Evolutionary conservation across 53 echinoderm and acorn worm genomes (phyloP).

Genomic region (Arbacia lixula): DNA sequence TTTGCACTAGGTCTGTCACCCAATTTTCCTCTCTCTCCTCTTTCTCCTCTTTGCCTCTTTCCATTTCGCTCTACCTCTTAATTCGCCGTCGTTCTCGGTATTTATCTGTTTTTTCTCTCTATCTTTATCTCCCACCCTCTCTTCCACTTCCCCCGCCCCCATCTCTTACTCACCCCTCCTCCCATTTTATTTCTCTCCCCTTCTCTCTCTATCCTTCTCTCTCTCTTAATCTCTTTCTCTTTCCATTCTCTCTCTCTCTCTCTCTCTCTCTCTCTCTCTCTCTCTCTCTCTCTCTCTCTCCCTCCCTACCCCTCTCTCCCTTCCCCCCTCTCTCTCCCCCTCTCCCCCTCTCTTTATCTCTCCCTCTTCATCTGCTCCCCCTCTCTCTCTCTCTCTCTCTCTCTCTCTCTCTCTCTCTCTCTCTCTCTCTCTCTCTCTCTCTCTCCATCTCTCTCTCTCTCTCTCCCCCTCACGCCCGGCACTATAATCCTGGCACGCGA

Average conservation of each 20-base stretch:
- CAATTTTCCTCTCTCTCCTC: too few species aligned
- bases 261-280: neutral
- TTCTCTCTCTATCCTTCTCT: too few species aligned
- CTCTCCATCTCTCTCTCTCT: neutral
- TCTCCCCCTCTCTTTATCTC: neutral
- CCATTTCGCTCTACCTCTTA: too few species aligned
- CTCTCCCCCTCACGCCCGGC: neutral
- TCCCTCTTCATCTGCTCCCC: neutral
- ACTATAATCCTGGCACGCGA: neutral
- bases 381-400: neutral
- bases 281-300: neutral
- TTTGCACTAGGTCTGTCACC: too few species aligned
- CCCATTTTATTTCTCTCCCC: neutral
- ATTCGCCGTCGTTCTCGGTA: too few species aligned
- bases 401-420: neutral
- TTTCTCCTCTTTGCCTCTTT: too few species aligned
- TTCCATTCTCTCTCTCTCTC: neutral
- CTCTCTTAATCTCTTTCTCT: neutral
- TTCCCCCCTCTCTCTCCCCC: neutral
- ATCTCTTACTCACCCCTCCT: neutral
- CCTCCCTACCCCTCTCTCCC: neutral
- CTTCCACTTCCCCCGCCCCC: neutral
- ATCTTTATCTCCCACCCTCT: neutral
- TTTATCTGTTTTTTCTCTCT: neutral
- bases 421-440: neutral